Evolutionary conservation across 2,113 vertebrate species (phyloP), one percentile per base, ranked within the genome.

Genomic region (Chaetorhynchus papuensis): DNA sequence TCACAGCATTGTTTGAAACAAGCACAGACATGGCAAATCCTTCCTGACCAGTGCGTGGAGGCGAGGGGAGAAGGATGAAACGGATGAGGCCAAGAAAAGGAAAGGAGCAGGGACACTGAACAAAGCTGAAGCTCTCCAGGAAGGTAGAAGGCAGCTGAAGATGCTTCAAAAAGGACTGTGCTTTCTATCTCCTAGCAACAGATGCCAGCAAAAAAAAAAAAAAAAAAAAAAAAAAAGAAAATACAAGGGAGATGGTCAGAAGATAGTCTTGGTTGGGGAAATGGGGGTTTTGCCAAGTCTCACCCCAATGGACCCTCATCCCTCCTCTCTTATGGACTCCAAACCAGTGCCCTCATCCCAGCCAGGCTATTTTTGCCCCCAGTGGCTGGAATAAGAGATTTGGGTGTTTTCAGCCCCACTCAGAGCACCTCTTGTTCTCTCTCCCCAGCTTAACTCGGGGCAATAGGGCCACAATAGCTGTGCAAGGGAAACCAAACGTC

Each of bases 101-200:
- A 68, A 77, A 69, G 63, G 35, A 82, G 35, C 5, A 3, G 33
- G n/a, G 63, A 93, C 57, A 83, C 28, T 17, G 45, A 5, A 2
- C 56, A 60, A 64, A 96, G 71, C 63, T 60, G 49, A 65, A 86
- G 80, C 59, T 86, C 59, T 89, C 80, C 59, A 49, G 89, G 75
- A 90, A 79, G 44, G 53, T 4, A 72, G 49, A 76, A 47, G 70
- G 83, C 63, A 86, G 72, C 59, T 61, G 66, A 69, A 92, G 72
- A 77, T 31, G 47, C 64, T 95, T 92, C 76, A 75, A 53, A 92
- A 95, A 49, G 28, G 30, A 69, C 57, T 1, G 2, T 44, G 70
- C 50, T 93, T 83, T 86, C 66, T 41, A 92, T 90, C 91, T 92
- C 94, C 80, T 95, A 96, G 94, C 96, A 96, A 96, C 94, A 87